Conservation (phyloP, 2,113 vertebrate species). For the Columba janthina region DNA sequence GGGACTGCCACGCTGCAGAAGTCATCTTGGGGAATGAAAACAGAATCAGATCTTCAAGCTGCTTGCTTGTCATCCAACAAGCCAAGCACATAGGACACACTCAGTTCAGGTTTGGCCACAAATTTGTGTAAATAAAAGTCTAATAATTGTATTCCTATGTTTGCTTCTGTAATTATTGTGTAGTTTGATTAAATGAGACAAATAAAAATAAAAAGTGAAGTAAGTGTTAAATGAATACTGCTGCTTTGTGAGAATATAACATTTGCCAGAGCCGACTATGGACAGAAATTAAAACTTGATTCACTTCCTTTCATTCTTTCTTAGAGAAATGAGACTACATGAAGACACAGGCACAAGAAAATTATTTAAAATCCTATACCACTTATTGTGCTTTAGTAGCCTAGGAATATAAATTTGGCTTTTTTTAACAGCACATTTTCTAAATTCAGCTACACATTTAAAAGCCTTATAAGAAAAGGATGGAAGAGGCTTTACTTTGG, state of each 20-base stretch:
- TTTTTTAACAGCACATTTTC: background rate
- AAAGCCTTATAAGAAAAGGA: background rate
- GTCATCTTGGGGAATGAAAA: background rate
- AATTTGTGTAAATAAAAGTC: background rate
- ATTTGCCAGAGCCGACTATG: background rate
- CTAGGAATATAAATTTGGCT: background rate
- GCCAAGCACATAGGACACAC: background rate
- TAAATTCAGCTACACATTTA: background rate
- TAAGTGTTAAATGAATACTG: background rate
- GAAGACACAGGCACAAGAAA: background rate
- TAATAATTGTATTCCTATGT: background rate
- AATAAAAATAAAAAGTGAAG: background rate
- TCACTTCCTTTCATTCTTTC: background rate
- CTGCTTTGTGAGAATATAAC: background rate
- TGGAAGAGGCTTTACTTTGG: background rate
- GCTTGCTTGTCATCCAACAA: background rate
- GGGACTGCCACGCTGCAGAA: background rate
- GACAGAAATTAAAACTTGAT: background rate
- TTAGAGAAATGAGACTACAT: background rate
- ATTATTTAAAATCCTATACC: background rate
- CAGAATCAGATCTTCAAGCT: background rate
- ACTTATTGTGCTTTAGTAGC: background rate
- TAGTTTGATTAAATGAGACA: background rate
- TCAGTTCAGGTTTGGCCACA: background rate
- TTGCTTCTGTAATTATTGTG: background rate